Base-by-base conservation (phyloP, 2,113 vertebrate species). In the Tetraodon nigroviridis region DNA sequence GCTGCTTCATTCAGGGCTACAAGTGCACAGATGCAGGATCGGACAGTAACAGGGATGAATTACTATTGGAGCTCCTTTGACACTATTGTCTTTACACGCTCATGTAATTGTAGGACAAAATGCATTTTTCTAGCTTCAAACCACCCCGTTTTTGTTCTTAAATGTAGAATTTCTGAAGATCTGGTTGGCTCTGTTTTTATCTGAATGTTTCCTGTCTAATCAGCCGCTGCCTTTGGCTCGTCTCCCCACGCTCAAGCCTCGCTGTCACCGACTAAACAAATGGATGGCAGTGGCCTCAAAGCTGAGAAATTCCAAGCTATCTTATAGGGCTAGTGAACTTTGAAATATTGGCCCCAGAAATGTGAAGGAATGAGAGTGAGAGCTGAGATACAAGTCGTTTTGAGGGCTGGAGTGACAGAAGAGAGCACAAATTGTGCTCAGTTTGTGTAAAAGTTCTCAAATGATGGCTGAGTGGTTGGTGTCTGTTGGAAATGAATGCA, bases 291-390 rank as follows among this genome's bases (percentile, higher is more conserved):
- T 55, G 21, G 37, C 22, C 46, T 47, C 58, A 63, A 48, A 68
- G 71, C 63, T 76, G 72, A 72, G 61, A 76, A 76, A 69, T 55
- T 3, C 60, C 17, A 49, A 52, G 53, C 54, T 70, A 71, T 75
- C 76, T 70, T 16, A 24, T 7, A 48, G 80, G 76, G 83, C 49
- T 57, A 20, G 18, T 76, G 82, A 84, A 83, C 86, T 78, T 65
- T 68, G 52, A 76, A 55, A 66, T 51, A 32, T 52, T 69, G 58
- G 15, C 77, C 73, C 67, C 3, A 41, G 65, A 44, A 50, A 75
- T 57, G 64, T 73, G 57, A 70, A 78, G 76, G 51, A 53, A 66
- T 22, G 56, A 42, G 47, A 61, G 41, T 60, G 18, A 29, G 16
- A n/a, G 44, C 17, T 27, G 24, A 27, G 24, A 27, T 27, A 27